Evolutionary conservation across 2,113 vertebrate genomes (phyloP), one percentile per base, ranked within the genome.

Genomic region (Mirounga angustirostris): DNA sequence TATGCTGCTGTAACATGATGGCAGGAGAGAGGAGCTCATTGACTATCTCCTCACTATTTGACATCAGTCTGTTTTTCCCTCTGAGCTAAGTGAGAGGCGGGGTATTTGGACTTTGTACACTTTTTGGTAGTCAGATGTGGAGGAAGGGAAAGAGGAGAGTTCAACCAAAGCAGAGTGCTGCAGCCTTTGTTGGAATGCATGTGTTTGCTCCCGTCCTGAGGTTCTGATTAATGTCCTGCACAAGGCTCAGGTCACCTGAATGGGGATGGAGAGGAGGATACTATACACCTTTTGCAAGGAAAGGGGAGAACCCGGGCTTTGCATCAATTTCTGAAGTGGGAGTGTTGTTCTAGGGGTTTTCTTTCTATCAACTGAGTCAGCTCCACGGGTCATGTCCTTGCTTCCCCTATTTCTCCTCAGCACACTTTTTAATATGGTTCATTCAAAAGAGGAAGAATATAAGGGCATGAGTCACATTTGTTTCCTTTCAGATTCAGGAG

Each of bases 341-440:
- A 87, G 28, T n/a, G 33, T 80, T 74, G 28, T 46, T 46, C 74
- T 81, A 36, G 65, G 46, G 5, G 0, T 61, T 85, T 59, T 61
- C n/a, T 85, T 95, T 78, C 91, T 46, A 36, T 58, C 26, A 13
- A 67, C 91, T 11, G 50, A 71, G 91, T 76, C 90, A 85, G 78
- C 63, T 22, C n/a, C 11, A 8, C 7, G 36, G 56, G 33, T 84
- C 36, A 5, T 7, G 80, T 86, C 54, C 46, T 9, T 59, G 54
- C 67, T 90, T 30, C 15, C 84, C 80, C 46, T 22, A 1, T 33
- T 36, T 43, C 30, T 76, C 78, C 52, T 43, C 63, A 24, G 80
- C 12, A 63, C 52, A 12, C 26, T 43, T 69, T 61, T 54, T 18
- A 18, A 30, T 43, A 9, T 36, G 5, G 40, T 40, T 63, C 54